Conservation (phyloP, 2,113 vertebrate genomes). For the Pogona vitticeps region DNA sequence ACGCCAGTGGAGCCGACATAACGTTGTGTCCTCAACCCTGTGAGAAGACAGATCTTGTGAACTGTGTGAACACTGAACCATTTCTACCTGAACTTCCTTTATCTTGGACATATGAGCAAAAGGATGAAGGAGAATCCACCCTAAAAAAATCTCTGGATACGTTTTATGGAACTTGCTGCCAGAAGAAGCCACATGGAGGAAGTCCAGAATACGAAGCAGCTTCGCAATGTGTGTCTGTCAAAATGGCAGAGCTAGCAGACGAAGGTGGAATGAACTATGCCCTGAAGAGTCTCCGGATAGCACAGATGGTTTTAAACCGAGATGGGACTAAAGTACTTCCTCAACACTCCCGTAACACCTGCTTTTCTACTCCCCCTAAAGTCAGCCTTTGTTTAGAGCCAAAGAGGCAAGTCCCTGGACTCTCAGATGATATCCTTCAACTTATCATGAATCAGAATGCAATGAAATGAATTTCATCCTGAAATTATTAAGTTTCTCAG, state of each 20-base stretch:
- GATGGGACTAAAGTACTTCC: constrained; percentile 71
- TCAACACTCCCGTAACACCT: constrained; percentile 39
- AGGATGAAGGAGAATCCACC: constrained; percentile 1
- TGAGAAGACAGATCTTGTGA: neutral
- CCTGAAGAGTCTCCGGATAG: constrained; percentile 72
- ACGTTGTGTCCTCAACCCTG: constrained; percentile 32
- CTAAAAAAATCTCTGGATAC: constrained; percentile 69
- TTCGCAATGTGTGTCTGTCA: constrained; percentile 61
- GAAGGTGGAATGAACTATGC: constrained; percentile 56
- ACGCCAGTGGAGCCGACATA: constrained; percentile 2
- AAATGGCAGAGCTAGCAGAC: constrained; percentile 64
- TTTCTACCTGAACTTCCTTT: neutral
- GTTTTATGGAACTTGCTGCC: constrained; percentile 71
- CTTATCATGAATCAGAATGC: constrained; percentile 65
- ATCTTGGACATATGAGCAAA: neutral
- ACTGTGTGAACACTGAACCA: neutral
- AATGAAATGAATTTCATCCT: neutral
- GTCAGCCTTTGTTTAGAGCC: constrained; percentile 29
- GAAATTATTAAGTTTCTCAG: neutral
- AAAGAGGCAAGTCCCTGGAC: constrained; percentile 67
- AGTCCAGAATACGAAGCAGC: constrained; percentile 46
- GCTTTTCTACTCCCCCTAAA: constrained; percentile 66
- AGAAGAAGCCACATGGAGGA: constrained; percentile 1
- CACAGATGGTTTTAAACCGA: constrained; percentile 72
- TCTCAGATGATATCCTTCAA: constrained; percentile 75